A percentile compares a stretch with the other conserved stretches of the same genome.
phyloP scores from a whole-genome alignment of 2,888 invertebrate species.

The Onthophagus sagittarius region DNA sequence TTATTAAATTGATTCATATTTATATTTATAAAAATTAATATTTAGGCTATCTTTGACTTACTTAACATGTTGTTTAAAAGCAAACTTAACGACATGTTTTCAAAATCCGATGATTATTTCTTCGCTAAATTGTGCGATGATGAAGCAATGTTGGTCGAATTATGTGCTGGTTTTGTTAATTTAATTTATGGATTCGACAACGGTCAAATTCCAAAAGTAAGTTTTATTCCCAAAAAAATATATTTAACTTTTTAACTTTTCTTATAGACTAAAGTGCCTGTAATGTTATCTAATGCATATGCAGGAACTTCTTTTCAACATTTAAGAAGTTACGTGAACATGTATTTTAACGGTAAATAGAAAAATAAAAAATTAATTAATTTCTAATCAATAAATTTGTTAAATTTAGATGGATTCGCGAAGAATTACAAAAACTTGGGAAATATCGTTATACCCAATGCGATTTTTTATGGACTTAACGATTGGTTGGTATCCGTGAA shows the following conservation, averaged over 20 bases:
- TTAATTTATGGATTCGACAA: conserved; percentile 2
- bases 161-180: not conserved
- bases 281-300: conserved; percentile 1
- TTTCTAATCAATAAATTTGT: not conserved
- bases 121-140: not conserved
- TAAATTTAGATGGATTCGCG: conserved; percentile 21
- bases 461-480: conserved; percentile 52
- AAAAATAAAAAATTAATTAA: not conserved
- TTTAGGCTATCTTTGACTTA: not conserved
- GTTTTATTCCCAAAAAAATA: not conserved
- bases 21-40: not conserved
- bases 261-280: not conserved
- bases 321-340: not conserved
- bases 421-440: not conserved
- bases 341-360: not conserved
- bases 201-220: not conserved
- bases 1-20: too few species aligned
- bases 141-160: not conserved
- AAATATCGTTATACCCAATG: conserved; percentile 42
- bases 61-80: not conserved
- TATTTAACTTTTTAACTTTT: not conserved
- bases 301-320: conserved; percentile 1
- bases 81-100: not conserved
- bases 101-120: not conserved
- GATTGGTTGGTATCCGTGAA: conserved; percentile 53